Conservation (phyloP, 2,113 vertebrate genomes). For the Connochaetes taurinus region DNA sequence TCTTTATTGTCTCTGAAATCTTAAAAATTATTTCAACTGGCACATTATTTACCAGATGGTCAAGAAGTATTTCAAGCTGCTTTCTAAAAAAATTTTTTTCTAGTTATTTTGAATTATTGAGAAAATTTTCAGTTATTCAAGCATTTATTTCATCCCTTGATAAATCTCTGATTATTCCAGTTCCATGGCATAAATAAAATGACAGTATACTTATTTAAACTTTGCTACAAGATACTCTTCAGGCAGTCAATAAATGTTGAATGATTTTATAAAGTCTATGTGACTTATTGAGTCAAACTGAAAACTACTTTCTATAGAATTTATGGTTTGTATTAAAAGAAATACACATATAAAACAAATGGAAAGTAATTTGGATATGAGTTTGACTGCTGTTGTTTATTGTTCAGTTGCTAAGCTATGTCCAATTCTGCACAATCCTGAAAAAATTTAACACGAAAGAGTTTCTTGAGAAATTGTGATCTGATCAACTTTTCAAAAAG, state of each 20-base stretch:
- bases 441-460: neutral
- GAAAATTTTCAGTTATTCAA: conserved; percentile 15
- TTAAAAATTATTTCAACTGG: neutral
- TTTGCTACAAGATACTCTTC: neutral
- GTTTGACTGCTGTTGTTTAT: neutral
- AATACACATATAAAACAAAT: neutral
- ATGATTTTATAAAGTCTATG: neutral
- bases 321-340: neutral
- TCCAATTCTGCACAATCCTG: neutral
- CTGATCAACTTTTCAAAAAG: neutral
- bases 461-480: neutral
- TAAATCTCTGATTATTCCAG: neutral
- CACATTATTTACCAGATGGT: neutral
- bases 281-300: neutral
- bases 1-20: neutral
- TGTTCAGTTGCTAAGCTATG: neutral
- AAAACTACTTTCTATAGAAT: neutral
- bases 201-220: neutral
- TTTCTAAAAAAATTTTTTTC: neutral
- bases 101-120: conserved; percentile 13
- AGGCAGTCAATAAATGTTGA: neutral
- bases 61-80: neutral
- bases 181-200: neutral
- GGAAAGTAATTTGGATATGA: neutral
- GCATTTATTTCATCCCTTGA: neutral